Base-by-base conservation (phyloP, 2,113 vertebrate genomes). In the Semicossyphus pulcher region DNA sequence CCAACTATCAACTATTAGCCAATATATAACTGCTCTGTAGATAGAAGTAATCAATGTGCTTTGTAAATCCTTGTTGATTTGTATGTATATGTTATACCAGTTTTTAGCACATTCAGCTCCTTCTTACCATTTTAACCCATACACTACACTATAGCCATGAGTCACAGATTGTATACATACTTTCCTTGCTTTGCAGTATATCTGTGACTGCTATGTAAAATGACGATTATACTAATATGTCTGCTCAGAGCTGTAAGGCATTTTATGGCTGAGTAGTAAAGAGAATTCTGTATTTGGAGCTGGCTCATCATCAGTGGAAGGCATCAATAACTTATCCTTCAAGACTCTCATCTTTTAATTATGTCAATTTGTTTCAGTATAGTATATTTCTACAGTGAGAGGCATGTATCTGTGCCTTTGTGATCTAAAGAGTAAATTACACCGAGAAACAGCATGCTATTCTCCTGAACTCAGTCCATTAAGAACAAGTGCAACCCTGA, bases 281-380 rank as follows among this genome's bases (percentile, higher is more conserved):
- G 42, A 62, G 39, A 77, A 67, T 67, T 54, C 4, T 34, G 34
- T 48, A 74, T 62, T 41, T 25, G 10, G 14, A 42, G 42, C 18
- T 83, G 70, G 69, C 29, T 62, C 48, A 37, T 59, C 64, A 67
- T 73, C 56, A 80, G 37, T 47, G 28, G 37, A 77, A 49, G 47
- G 52, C 28, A 71, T 84, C 47, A 75, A 69, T 79, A 72, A 84
- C 31, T 68, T 36, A 74, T 72, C 45, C 14, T 45, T 64, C 47
- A 51, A 49, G 28, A 52, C 18, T 60, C 53, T 57, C 53, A 66
- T 61, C 41, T 51, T 54, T 67, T 49, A 75, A 73, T 79, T 72
- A 70, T 69, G 44, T 4, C 63, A 51, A 67, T 69, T 9, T 59
- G 21, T 21, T 51, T 77, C 59, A 54, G 26, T 59, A 49, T 56